These are phyloP conservation scores for Neoseiulus cucumeris DNA, from an alignment of 1,140 invertebrate species.

Conservation along the genomic window DNA sequence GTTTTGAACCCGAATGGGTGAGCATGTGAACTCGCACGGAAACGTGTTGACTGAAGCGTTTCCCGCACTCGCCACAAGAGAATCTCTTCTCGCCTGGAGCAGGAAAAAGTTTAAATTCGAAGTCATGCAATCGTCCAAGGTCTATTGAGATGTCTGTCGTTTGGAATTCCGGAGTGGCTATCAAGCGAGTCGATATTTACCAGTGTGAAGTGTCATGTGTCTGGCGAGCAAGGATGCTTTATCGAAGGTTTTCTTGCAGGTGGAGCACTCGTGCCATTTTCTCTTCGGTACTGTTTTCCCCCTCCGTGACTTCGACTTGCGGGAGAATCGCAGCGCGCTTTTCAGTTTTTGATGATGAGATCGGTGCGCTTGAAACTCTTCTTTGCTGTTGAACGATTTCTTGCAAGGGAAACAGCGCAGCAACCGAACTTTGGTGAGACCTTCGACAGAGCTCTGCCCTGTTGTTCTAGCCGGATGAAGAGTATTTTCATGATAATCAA, in stretches of 20 bases:
- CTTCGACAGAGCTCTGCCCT: neutral
- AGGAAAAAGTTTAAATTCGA: neutral
- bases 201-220: neutral
- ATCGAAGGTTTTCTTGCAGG: neutral
- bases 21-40: conserved; percentile 18
- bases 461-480: neutral
- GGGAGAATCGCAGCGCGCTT: neutral
- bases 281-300: neutral
- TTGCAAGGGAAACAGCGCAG: neutral
- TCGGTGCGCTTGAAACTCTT: neutral
- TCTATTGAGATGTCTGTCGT: conserved; percentile 20
- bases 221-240: conserved; percentile 6
- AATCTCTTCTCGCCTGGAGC: conserved; percentile 21
- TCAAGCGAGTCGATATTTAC: neutral
- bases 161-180: neutral
- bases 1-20: conserved; percentile 23
- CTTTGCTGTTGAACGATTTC: neutral
- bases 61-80: conserved; percentile 26
- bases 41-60: conserved; percentile 24
- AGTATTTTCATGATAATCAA: neutral
- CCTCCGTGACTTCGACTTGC: neutral
- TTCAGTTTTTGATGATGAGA: neutral
- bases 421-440: neutral
- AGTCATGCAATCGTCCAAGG: conserved; percentile 20
- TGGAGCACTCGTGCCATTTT: neutral